Base-by-base conservation (phyloP, 2,888 invertebrate species). In the Drosophila neutralis region DNA sequence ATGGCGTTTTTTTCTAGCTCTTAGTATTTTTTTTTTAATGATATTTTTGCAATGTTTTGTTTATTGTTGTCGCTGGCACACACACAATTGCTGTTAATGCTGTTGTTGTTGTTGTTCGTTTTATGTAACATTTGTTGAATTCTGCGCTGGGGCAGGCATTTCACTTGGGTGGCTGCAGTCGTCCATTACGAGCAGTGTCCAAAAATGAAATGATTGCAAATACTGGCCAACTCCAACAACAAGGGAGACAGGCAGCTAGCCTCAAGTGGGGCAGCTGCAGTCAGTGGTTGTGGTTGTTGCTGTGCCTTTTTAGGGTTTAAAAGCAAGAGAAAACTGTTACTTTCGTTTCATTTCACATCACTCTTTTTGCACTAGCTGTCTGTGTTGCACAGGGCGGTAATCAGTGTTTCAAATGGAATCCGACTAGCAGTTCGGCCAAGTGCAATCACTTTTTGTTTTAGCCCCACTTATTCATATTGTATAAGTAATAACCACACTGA, bases 131-230 rank as follows among this genome's bases (percentile, higher is more conserved):
- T 42, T 60, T 70, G 70, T 69, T 78, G 73, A 76, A 84, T 83
- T 83, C 83, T 83, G 80, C 82, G 64, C 87, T 83, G 83, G 80
- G 84, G 87, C 84, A 87, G 77, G 77, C 83, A 83, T 80, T 80
- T 83, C 80, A 78, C 64, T 66, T 58, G 75, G 70, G 53, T 64
- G 68, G 72, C 60, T 49, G 67, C 83, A 84, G 29, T 82, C 82
- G 82, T 83, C 82, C 82, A 82, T 82, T 82, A 84, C 67, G 67
- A 66, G 56, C 38, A 21, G 80, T 82, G 87, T 87, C 83, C 85
- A 80, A 84, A 84, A 80, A 84, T 82, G 75, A 87, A 83, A 87
- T 84, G 78, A 82, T 83, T 83, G 83, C 83, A 84, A 83, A 83
- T 87, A 83, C 80, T 51, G 27, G 40, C 21, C 33, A 52, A 33